Percentiles rank a stretch among this genome's conserved stretches.
Conservation (phyloP, 2,113 vertebrate species). For the Proteles cristata region DNA sequence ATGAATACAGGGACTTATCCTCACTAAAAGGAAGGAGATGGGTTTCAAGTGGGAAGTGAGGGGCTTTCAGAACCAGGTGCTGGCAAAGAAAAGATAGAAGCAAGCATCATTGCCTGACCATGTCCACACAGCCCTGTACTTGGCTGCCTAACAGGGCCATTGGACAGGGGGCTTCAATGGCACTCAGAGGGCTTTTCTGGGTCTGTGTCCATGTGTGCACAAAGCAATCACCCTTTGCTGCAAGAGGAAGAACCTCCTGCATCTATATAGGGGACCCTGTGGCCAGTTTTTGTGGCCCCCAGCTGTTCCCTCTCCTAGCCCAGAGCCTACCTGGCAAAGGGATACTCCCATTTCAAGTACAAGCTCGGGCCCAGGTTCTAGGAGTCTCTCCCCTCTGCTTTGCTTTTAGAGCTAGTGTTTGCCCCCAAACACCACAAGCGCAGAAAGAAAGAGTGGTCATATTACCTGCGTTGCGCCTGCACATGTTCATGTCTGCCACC, state of each 20-base stretch:
- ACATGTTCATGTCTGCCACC: constrained; percentile 99
- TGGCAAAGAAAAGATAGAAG: neutral
- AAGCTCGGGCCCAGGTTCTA: neutral
- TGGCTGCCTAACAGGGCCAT: neutral
- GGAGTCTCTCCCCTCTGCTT: neutral
- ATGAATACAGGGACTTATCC: neutral
- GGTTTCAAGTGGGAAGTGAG: neutral
- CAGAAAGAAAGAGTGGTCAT: neutral
- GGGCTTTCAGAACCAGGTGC: neutral
- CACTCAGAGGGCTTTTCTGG: neutral
- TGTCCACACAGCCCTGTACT: neutral
- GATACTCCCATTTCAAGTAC: too few relatives aligned
- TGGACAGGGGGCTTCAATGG: rapidly evolving
- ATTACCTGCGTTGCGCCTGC: constrained; percentile 95
- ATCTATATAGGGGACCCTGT: too few relatives aligned
- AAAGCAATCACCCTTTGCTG: neutral
- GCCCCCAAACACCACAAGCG: neutral
- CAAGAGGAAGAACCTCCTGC: neutral
- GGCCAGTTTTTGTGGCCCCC: neutral
- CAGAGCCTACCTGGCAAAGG: neutral
- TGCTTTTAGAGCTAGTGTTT: neutral
- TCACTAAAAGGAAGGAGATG: neutral
- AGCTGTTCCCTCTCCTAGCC: neutral
- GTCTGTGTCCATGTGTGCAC: neutral
- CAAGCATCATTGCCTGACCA: neutral